Base-by-base conservation (phyloP, 2,113 vertebrate genomes). In the Polypterus bichir region DNA sequence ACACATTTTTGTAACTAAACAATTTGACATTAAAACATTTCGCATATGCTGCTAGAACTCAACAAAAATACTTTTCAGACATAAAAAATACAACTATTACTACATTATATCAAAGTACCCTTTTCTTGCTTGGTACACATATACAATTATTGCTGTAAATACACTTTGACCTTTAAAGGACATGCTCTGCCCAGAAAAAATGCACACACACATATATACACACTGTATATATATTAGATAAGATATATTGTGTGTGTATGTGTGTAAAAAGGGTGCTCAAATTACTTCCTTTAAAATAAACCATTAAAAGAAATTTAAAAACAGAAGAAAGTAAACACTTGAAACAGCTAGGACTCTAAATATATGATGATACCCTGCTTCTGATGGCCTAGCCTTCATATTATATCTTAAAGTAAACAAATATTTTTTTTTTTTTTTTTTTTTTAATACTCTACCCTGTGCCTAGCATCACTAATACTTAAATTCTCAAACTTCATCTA, bases 131-230 rank as follows among this genome's bases (percentile, higher is more conserved):
- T 78, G 74, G 75, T 83, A 85, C 82, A 77, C 78, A 82, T 82
- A 80, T 85, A 87, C 77, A 86, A 74, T 90, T 90, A 90, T 90
- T 90, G 88, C 88, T 88, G 78, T 74, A 82, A 73, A 80, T 83
- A 83, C 75, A 83, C 74, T 81, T 77, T 85, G 79, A 76, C 73
- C 77, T 76, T 54, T 53, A 46, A 88, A 84, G 83, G 87, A 81
- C 79, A 86, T 78, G 81, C 83, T 69, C 79, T 83, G 79, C 82
- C 73, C 81, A 71, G 76, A 76, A 79, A 76, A 75, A 76, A 76
- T 65, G 77, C 57, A 76, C 75, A 75, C 74, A 79, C 79, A 74
- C 75, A 68, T 81, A 73, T 61, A 65, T 74, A 55, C 53, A 48
- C 60, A 73, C 64, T 73, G 72, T 53, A 27, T 27, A 27, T 27